Evolutionary conservation across 2,888 invertebrate species (phyloP), one percentile per base, ranked within the genome.

Genomic region (Mimachlamys varia): DNA sequence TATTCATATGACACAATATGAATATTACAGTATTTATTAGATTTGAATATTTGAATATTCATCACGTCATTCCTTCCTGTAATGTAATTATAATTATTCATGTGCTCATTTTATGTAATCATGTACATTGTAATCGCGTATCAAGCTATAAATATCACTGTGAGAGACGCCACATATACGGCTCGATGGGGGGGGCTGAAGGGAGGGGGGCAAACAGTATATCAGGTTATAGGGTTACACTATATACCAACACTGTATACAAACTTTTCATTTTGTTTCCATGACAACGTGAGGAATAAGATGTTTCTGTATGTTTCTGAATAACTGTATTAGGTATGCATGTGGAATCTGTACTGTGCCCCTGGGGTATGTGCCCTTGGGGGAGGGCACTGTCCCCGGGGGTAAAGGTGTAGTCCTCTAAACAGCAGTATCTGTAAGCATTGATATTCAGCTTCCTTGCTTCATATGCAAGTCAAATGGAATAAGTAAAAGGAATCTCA

Each of bases 371-470:
- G 76, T 76, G 33, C 76, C 15, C 76, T 27, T 76, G 76, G 76
- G 76, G 76, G 76, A 27, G 76, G 76, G 76, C 33, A 76, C 76
- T 76, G 76, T 44, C 44, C 76, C 33, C 62, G 15, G 76, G 76
- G 76, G 33, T 76, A 76, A 0, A 12, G 76, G 33, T 76, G 76
- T 76, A 33, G 33, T 76, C 76, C 27, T 27, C 33, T 13, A 7
- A 27, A 76, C 76, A 58, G 33, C 27, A 13, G 76, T 76, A 33
- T 33, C 33, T 76, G 76, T 76, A 76, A 76, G 76, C 76, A 76
- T 76, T 44, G 58, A 90, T 90, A 90, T 88, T 90, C 90, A 88
- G 90, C 90, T 90, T 89, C 58, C 90, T 90, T 90, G 90, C 90
- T 88, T 88, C 22, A 55, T 44, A 88, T 88, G 90, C 88, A 88